Evolutionary conservation across 2,888 invertebrate species (phyloP).

Genomic region (Chrysina gloriosa): DNA sequence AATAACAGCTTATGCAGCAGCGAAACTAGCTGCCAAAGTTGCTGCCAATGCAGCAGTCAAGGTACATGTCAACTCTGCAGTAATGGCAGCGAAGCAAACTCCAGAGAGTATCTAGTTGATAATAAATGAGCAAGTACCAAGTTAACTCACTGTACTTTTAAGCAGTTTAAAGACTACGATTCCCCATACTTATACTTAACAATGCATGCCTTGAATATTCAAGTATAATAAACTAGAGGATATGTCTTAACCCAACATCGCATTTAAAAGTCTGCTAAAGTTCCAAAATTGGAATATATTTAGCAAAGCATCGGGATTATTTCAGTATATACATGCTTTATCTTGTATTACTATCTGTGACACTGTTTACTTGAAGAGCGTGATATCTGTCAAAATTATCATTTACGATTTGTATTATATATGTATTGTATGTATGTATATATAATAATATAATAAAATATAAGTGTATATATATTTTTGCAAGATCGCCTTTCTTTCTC

Average conservation of each 20-base stretch:
- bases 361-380: too few species aligned
- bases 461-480: neutral
- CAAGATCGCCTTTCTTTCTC: neutral
- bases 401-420: neutral
- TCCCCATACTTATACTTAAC: too few species aligned
- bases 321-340: too few species aligned
- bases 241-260: too few species aligned
- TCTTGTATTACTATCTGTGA: too few species aligned
- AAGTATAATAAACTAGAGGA: too few species aligned
- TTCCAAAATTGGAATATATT: too few species aligned
- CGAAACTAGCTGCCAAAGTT: slow-evolving; percentile 51
- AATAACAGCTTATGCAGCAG: slow-evolving; percentile 61
- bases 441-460: neutral
- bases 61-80: slow-evolving; percentile 28
- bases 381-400: neutral
- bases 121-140: slow-evolving; percentile 42
- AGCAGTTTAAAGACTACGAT: neutral
- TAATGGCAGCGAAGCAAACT: slow-evolving; percentile 51
- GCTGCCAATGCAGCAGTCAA: slow-evolving; percentile 46
- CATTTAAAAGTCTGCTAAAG: too few species aligned
- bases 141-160: too few species aligned
- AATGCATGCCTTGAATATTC: too few species aligned
- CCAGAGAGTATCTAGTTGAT: slow-evolving; percentile 54
- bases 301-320: too few species aligned
- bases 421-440: neutral